Evolutionary conservation across 2,797 vertebrate genomes (phyloP), one percentile per base, ranked within the genome.

Genomic region (Morus bassanus): DNA sequence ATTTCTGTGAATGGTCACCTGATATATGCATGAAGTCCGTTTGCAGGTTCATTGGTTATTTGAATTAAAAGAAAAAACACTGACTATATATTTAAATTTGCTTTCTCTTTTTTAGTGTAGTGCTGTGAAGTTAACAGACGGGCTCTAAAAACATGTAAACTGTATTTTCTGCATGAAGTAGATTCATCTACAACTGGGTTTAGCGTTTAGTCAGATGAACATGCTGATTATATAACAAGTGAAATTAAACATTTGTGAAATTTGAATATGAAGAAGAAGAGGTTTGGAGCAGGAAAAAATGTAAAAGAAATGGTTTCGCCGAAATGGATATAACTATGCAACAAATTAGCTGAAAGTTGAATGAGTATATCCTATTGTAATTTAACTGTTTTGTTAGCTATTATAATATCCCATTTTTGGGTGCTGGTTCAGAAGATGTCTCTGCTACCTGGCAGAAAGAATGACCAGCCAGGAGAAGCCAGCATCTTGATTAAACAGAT

Each of bases 41-140:
- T 99, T 31, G 98, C 98, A 83, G 98, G 98, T 91, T 99, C 98
- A 78, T 98, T 99, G 76, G 98, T 98, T 93, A 98, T 98, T 98
- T 98, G 90, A 72, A 96, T 84, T 53, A 37, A 88, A 92, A 89
- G 6, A 43, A n/a, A 86, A 60, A 51, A 4, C 9, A 27, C 11
- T 46, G 37, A 41, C 51, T 72, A 37, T 16, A 18, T 31, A 41
- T 25, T 35, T 76, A 51, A 60, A 61, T 28, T 81, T 90, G 27
- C 15, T 35, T 82, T 87, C 37, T 13, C 18, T 10, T 75, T 74
- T 81, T 85, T 39, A 35, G 9, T 27, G 65, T 11, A 45, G 18
- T 41, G 33, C 22, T 85, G 37, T 67, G 74, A 92, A 83, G 13
- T 50, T 90, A 87, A 88, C 37, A 78, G 56, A 80, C 37, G 64